Base-by-base conservation (phyloP, 2,113 vertebrate species). In the Nanorana parkeri region DNA sequence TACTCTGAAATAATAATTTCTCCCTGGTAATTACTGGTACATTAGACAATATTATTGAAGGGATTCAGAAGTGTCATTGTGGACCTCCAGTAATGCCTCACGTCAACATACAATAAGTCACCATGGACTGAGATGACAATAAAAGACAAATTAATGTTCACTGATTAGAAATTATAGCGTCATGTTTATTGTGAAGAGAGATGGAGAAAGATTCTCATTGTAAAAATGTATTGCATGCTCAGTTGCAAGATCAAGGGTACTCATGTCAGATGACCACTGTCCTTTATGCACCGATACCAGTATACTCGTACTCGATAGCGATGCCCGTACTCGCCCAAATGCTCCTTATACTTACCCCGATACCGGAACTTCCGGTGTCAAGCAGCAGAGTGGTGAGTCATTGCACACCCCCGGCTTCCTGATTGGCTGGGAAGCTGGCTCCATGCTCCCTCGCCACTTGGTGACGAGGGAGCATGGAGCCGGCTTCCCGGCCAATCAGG, bases 121-220 rank as follows among this genome's bases (percentile, higher is more conserved):
- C 67, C 21, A 55, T 60, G 47, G 54, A 71, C 21, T 58, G 3
- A 47, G 47, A 52, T 52, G 55, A 80, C 78, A 71, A 61, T 71
- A 61, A 80, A 61, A 63, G 78, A 63, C 61, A 69, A 47, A 61
- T 80, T 16, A 41, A 56, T 71, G 61, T 61, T 58, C 23, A 47
- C 66, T 24, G 28, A 36, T 78, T 28, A 66, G 32, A 20, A 20
- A 52, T 24, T 15, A 78, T 51, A 56, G 20, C 3, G 77, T 28
- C 28, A 60, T 54, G 66, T 68, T 15, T 47, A 51, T 36, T 68
- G 36, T 68, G 24, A 68, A 52, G 29, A 79, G 52, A 29, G 58
- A 64, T 16, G 41, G 58, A 79, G 65, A 54, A 29, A 56, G 7
- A 36, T 68, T 60, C 20, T 68, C n/a, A 60, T 28, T 19, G 52